Conservation (phyloP, 1,140 invertebrate genomes). For the Heterodera schachtii region DNA sequence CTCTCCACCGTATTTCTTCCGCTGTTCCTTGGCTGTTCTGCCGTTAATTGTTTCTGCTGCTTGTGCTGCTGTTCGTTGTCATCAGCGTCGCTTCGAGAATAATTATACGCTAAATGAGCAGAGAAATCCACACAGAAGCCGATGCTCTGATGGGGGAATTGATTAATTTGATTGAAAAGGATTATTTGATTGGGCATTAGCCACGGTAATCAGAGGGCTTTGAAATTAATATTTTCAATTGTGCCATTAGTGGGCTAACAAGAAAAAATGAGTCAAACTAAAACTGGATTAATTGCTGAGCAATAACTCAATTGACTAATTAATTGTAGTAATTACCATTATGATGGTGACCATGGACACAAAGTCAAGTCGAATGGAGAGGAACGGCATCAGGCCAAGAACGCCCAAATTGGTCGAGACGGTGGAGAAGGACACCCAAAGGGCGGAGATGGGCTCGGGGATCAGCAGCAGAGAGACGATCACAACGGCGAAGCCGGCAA, state of each 20-base stretch:
- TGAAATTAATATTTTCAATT: no score
- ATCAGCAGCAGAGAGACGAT: constrained; percentile 91
- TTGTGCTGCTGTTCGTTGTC: background rate
- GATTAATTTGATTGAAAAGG: background rate
- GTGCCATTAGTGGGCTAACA: no score
- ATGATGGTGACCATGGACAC: constrained; percentile 96
- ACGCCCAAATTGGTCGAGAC: constrained; percentile 91
- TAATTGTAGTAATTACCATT: background rate
- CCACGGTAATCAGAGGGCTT: no score
- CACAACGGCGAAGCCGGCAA: constrained; percentile 90
- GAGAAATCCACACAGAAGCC: constrained; percentile 96
- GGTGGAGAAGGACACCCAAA: constrained; percentile 93
- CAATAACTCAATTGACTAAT: background rate
- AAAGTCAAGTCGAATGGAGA: constrained; percentile 90
- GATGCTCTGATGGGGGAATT: constrained; percentile 92
- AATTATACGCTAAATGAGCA: constrained; percentile 93
- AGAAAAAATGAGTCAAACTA: no score
- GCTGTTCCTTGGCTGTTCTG: constrained; percentile 73
- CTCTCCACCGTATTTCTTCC: constrained; percentile 73
- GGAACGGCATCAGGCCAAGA: constrained; percentile 92
- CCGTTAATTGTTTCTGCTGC: constrained; percentile 12
- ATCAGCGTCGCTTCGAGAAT: constrained; percentile 70
- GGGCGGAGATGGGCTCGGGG: constrained; percentile 84
- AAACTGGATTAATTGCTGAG: no score
- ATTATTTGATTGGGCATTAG: no score